These are phyloP conservation scores for Drosophila bunnanda DNA, from an alignment of 2,888 invertebrate genomes.

Conservation along the genomic window DNA sequence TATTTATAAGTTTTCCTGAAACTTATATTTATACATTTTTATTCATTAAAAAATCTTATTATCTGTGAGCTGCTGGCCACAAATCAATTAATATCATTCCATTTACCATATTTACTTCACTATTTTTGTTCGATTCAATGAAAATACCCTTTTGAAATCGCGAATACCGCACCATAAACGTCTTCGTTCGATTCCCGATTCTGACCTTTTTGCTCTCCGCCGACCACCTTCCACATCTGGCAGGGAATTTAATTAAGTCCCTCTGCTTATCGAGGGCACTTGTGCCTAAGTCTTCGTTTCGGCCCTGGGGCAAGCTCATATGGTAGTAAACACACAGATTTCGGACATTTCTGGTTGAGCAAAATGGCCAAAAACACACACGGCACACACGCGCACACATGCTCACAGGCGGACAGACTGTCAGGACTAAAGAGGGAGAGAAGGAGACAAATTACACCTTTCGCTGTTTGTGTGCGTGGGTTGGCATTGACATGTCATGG, in stretches of 20 bases:
- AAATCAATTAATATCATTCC: too few relatives aligned
- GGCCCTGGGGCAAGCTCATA: constrained; percentile 24
- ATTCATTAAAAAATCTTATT: too few relatives aligned
- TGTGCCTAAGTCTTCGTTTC: constrained; percentile 6
- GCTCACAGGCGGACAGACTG: not conserved
- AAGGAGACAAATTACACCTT: constrained; percentile 67
- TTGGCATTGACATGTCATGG: constrained; percentile 53
- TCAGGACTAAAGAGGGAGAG: constrained; percentile 8
- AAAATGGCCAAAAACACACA: constrained; percentile 24
- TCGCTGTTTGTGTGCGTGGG: constrained; percentile 20
- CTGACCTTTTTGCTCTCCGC: constrained; percentile 13
- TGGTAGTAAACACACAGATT: constrained; percentile 45
- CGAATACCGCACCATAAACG: not conserved
- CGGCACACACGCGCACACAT: not conserved
- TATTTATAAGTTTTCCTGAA: too few relatives aligned
- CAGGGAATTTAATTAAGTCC: constrained; percentile 63
- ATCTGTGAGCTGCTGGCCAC: too few relatives aligned
- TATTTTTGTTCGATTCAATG: too few relatives aligned
- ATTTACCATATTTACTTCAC: too few relatives aligned
- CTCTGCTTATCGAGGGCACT: constrained; percentile 46
- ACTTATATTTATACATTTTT: too few relatives aligned
- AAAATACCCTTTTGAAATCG: not conserved
- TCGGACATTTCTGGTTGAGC: constrained; percentile 26
- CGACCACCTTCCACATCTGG: constrained; percentile 19
- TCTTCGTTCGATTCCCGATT: too few relatives aligned